Evolutionary conservation across 2,113 vertebrate genomes (phyloP).

Genomic region (Tupaia chinensis): DNA sequence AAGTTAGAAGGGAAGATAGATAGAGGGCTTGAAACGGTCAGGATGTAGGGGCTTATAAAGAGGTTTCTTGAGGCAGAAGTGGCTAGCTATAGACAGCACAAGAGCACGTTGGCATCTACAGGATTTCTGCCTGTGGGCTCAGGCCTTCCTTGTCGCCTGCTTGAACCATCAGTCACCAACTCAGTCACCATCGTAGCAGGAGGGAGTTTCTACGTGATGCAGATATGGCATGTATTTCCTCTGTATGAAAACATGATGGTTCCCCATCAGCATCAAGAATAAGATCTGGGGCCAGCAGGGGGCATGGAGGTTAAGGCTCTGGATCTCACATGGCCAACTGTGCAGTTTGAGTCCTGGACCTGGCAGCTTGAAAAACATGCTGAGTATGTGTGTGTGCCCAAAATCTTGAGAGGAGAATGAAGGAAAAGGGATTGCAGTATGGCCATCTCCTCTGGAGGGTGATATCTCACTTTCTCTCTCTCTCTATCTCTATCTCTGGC

Average conservation of each 20-base stretch:
- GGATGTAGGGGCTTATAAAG: neutral
- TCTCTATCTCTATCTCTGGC: no score
- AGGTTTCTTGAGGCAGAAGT: neutral
- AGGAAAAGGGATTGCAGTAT: no score
- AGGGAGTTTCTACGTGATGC: neutral
- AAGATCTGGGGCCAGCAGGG: neutral
- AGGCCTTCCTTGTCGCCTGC: neutral
- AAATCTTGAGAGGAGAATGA: no score
- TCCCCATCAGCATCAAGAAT: neutral
- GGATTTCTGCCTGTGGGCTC: neutral
- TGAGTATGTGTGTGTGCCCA: no score
- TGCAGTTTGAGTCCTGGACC: no score
- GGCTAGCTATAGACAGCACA: neutral
- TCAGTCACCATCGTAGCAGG: neutral
- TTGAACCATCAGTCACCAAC: fast-evolving
- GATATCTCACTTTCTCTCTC: no score
- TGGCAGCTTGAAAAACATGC: no score
- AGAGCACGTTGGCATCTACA: neutral
- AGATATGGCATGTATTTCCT: neutral
- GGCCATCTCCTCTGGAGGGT: no score
- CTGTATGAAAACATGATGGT: neutral
- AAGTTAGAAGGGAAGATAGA: neutral
- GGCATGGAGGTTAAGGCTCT: no score
- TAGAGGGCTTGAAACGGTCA: neutral
- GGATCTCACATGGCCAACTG: no score